phyloP scores from a whole-genome alignment of 2,797 vertebrate species.

The Chloroceryle inda region DNA sequence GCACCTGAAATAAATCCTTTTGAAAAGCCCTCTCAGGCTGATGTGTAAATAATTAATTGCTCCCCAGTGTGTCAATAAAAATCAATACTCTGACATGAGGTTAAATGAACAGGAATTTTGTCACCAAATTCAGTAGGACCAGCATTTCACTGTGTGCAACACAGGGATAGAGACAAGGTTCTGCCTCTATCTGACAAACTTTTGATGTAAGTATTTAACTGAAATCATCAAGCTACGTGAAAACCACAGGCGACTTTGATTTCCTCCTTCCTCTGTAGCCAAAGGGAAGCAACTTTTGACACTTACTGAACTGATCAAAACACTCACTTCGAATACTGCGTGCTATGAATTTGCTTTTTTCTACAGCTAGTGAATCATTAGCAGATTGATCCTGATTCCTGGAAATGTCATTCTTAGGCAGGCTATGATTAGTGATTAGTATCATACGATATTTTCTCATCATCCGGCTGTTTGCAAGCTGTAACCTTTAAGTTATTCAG shows the following conservation, averaged over 20 bases:
- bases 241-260: slow-evolving; percentile 10
- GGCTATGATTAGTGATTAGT: slow-evolving; percentile 46
- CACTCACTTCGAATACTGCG: not conserved
- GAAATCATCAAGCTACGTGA: not conserved
- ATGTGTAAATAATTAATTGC: slow-evolving; percentile 45
- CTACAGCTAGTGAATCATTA: slow-evolving; percentile 36
- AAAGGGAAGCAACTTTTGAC: slow-evolving; percentile 12
- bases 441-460: slow-evolving; percentile 40
- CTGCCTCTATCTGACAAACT: not conserved
- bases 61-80: slow-evolving; percentile 40
- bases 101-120: slow-evolving; percentile 27
- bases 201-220: slow-evolving; percentile 11
- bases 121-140: slow-evolving; percentile 2
- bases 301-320: slow-evolving; percentile 35
- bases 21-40: slow-evolving; percentile 22
- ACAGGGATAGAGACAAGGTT: not conserved
- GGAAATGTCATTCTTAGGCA: slow-evolving; percentile 34
- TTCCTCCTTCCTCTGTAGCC: not conserved
- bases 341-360: slow-evolving; percentile 18
- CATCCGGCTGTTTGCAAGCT: slow-evolving; percentile 48
- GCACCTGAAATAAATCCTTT: slow-evolving; percentile 57
- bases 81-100: not conserved
- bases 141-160: not conserved
- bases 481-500: slow-evolving; percentile 42
- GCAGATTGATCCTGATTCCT: slow-evolving; percentile 51